Conservation (phyloP, 2,888 invertebrate species). For the Protodeltote pygarga region DNA sequence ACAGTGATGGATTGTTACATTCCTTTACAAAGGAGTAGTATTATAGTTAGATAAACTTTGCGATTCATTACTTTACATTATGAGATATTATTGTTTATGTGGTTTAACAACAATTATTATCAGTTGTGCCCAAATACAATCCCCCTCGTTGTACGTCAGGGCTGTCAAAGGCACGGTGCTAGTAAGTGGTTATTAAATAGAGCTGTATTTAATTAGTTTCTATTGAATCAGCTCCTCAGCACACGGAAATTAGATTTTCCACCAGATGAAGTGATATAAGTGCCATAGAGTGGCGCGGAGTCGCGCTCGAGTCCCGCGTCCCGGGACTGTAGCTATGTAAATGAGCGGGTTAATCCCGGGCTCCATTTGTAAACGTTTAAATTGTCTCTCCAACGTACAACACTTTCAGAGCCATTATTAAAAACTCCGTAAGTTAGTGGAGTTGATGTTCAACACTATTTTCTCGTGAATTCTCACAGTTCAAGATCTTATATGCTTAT, state of each 20-base stretch:
- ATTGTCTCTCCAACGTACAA: constrained; percentile 32
- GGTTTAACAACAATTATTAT: too few relatives aligned
- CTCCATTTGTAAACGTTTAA: constrained; percentile 47
- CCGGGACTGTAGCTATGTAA: constrained; percentile 27
- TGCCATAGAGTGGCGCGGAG: constrained; percentile 13
- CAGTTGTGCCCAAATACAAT: too few relatives aligned
- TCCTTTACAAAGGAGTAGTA: too few relatives aligned
- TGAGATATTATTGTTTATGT: too few relatives aligned
- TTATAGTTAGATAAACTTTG: too few relatives aligned
- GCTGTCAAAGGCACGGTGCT: too few relatives aligned
- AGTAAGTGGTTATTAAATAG: too few relatives aligned
- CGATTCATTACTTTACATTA: too few relatives aligned
- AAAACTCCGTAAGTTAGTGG: constrained; percentile 24
- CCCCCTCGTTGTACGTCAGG: too few relatives aligned
- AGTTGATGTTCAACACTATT: constrained; percentile 4
- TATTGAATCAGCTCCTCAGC: too few relatives aligned
- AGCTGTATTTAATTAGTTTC: too few relatives aligned
- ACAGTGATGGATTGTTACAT: too few relatives aligned
- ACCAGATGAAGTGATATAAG: constrained; percentile 24
- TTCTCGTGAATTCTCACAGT: not conserved
- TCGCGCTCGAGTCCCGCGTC: constrained; percentile 5
- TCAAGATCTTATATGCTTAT: constrained; percentile 2
- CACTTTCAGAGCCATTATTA: constrained; percentile 32
- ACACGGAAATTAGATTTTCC: constrained; percentile 21
- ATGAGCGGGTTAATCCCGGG: constrained; percentile 31